A percentile compares a stretch with the other conserved stretches of the same genome.
phyloP scores from a whole-genome alignment of 2,113 vertebrate species.

The Hipposideros armiger region DNA sequence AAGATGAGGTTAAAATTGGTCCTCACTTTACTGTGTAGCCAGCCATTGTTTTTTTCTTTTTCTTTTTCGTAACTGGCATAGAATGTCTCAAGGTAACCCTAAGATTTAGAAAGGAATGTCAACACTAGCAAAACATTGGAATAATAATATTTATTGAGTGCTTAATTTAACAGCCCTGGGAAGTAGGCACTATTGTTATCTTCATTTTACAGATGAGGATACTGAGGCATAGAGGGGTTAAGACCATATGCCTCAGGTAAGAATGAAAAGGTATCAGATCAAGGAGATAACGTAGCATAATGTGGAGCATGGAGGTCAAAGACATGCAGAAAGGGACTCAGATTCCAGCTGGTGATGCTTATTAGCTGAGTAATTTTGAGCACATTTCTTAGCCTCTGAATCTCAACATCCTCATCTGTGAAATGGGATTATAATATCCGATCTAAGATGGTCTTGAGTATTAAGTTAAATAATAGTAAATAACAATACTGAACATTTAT shows the following conservation, averaged over 20 bases:
- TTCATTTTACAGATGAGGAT: not conserved
- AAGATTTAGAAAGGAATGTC: not conserved
- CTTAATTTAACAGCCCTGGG: not conserved
- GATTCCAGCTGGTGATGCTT: not conserved
- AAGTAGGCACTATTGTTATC: not conserved
- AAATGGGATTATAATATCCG: not conserved
- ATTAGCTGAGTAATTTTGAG: not conserved
- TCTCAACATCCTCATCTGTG: not conserved
- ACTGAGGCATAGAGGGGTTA: not conserved
- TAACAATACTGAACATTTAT: not conserved
- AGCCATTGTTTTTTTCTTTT: not conserved
- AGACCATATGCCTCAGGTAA: not conserved
- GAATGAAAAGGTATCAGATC: not conserved
- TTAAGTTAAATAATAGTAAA: not conserved
- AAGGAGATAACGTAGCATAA: not conserved
- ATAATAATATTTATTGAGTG: not conserved
- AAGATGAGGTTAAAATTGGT: constrained; percentile 58
- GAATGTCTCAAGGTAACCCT: not conserved
- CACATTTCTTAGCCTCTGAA: not conserved
- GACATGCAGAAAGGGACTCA: not conserved
- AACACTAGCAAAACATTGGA: not conserved
- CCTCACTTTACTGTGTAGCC: not conserved
- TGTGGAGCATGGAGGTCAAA: not conserved
- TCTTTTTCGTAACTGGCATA: not conserved
- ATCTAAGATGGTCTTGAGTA: not conserved